Evolutionary conservation across 2,113 vertebrate species (phyloP).

Genomic region (Antennarius striatus): DNA sequence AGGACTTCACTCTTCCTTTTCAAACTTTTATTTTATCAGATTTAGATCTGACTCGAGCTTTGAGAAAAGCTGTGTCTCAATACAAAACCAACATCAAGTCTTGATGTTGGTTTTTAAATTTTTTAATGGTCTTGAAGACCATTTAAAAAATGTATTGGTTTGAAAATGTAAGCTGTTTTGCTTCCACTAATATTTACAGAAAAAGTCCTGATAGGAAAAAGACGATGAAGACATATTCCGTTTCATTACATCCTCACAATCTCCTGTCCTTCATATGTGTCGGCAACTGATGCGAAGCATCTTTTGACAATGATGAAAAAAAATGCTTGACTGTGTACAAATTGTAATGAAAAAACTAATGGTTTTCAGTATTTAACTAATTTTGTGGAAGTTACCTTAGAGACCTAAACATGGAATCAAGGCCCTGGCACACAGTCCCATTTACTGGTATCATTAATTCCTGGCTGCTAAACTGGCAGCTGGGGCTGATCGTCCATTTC

Average conservation of each 20-base stretch:
- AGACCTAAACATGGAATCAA: slow-evolving; percentile 13
- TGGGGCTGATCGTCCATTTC: slow-evolving; percentile 43
- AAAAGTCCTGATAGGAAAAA: neutral
- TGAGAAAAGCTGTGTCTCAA: no score
- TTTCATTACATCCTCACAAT: slow-evolving; percentile 25
- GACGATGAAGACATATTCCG: slow-evolving; percentile 17
- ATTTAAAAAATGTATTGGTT: neutral
- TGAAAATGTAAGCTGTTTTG: slow-evolving; percentile 29
- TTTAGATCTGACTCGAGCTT: no score
- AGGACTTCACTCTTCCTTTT: no score
- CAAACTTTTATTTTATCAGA: no score
- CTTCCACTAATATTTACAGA: neutral
- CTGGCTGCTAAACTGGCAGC: slow-evolving; percentile 42
- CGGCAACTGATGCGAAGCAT: slow-evolving; percentile 29
- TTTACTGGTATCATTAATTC: slow-evolving; percentile 51
- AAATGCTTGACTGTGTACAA: slow-evolving; percentile 28
- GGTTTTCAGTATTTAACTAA: slow-evolving; percentile 26
- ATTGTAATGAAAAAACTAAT: slow-evolving; percentile 15
- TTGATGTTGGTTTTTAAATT: no score
- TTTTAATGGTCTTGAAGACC: no score
- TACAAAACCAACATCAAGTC: no score
- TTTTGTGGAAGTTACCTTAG: slow-evolving; percentile 30
- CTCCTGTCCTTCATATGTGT: slow-evolving; percentile 19
- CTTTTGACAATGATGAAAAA: slow-evolving; percentile 34
- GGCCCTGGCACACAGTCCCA: neutral